Base-by-base conservation (phyloP, 1,140 invertebrate genomes). In the Neodiprion pinetum region DNA sequence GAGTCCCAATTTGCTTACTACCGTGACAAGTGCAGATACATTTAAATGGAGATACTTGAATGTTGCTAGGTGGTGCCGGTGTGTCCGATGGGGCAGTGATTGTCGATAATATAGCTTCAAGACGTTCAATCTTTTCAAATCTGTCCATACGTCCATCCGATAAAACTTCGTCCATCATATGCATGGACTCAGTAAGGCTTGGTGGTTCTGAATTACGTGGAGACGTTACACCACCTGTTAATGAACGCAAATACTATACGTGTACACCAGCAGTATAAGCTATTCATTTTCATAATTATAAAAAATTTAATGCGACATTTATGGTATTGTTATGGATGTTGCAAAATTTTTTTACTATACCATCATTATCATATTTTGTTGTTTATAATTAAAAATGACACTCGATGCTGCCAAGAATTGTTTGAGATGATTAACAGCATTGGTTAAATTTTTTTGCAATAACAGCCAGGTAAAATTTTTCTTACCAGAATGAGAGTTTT, bases 181-280 rank as follows among this genome's bases (percentile, higher is more conserved):
- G 95, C 95, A 96, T 96, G 0, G 95, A 96, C 85, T 96, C 95
- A 1, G 95, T 96, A n/a, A 96, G 88, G 83, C 94, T 96, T n/a
- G 93, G 93, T n/a, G 94, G 95, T 79, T 95, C 94, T 1, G 92
- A 93, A 74, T 92, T 94, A 77, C 91, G 89, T 12, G 93, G 93
- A 47, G 93, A 95, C 14, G 92, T 91, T 76, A 94, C 90, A 73
- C 91, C 89, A 77, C 84, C 86, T 87, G 40, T 1, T 78, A 21
- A 72, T 50, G 10, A 28, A 69, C 17, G 61, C 17, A 50, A 17
- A 72, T n/a, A 61, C 11, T 61, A 61, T 61, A 61, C 28, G 5
- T 40, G 5, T 40, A 5, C 28, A 40, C 0, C 28, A 40, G 28
- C 28, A 14, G 11, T 47, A 11, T 14, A 69, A 17, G 4, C 67